Conservation (phyloP, 2,113 vertebrate species). For the Hyperoodon ampullatus region DNA sequence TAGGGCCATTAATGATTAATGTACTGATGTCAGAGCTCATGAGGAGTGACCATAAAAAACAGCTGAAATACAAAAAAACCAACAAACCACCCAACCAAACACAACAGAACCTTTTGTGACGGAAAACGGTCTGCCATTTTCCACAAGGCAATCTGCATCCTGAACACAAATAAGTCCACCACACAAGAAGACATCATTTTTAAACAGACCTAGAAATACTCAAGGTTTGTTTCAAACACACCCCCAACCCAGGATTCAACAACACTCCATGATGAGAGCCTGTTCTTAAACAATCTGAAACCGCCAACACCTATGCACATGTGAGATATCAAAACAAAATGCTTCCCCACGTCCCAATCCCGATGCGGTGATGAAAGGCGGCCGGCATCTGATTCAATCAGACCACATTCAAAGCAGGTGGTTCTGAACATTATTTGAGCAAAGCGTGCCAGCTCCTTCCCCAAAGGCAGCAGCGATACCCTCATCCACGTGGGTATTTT, state of each 20-base stretch:
- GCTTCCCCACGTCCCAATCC: slow-evolving; percentile 41
- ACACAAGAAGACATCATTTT: slow-evolving; percentile 52
- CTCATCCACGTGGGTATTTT: neutral
- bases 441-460: neutral
- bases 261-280: neutral
- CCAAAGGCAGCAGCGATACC: slow-evolving; percentile 12
- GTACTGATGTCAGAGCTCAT: neutral
- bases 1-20: neutral
- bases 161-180: slow-evolving; percentile 10
- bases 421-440: slow-evolving; percentile 63
- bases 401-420: slow-evolving; percentile 73
- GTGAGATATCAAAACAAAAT: slow-evolving; percentile 57
- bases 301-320: slow-evolving; percentile 60
- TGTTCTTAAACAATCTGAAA: slow-evolving; percentile 57
- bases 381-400: slow-evolving; percentile 73
- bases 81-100: neutral
- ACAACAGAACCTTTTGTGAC: neutral
- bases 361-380: slow-evolving; percentile 64
- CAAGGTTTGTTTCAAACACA: slow-evolving; percentile 33
- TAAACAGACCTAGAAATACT: slow-evolving; percentile 58
- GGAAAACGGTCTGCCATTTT: slow-evolving; percentile 23
- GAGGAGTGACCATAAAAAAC: neutral
- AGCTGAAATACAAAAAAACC: neutral
- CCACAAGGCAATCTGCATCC: neutral
- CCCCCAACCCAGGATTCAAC: slow-evolving; percentile 18